phyloP scores from a whole-genome alignment of 2,113 vertebrate genomes.

The Leuciscus idus region DNA sequence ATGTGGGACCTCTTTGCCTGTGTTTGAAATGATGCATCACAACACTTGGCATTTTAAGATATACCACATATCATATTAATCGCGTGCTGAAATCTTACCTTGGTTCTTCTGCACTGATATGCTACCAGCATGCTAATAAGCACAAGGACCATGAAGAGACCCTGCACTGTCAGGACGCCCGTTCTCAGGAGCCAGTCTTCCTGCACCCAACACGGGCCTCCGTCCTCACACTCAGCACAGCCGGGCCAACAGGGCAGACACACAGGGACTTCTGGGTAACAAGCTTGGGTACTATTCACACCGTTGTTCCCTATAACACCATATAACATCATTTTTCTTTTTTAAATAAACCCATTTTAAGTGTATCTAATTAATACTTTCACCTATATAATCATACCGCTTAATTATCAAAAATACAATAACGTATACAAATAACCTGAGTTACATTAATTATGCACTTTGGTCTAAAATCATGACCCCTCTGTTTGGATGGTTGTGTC shows the following conservation, averaged over 20 bases:
- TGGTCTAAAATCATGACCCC: not conserved
- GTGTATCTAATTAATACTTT: not conserved
- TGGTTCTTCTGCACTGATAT: constrained; percentile 83
- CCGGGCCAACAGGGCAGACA: constrained; percentile 86
- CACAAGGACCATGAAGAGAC: constrained; percentile 87
- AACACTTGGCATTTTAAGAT: not conserved
- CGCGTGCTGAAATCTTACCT: constrained; percentile 72
- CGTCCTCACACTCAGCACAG: constrained; percentile 82
- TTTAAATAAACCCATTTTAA: not conserved
- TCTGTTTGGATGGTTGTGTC: not conserved
- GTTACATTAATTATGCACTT: not conserved
- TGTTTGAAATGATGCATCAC: not conserved
- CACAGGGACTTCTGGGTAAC: constrained; percentile 71
- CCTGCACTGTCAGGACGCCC: constrained; percentile 81
- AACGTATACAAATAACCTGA: no score
- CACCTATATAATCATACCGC: not conserved
- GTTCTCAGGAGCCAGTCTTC: constrained; percentile 80
- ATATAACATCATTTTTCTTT: constrained; percentile 14
- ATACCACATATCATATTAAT: not conserved
- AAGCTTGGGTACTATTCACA: constrained; percentile 36
- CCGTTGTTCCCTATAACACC: constrained; percentile 60
- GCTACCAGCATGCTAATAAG: constrained; percentile 90
- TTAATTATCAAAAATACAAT: not conserved
- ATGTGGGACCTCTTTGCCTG: not conserved
- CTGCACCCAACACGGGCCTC: constrained; percentile 83